These are phyloP conservation scores for Ciconia boyciana DNA, from an alignment of 2,113 vertebrate genomes.

Conservation along the genomic window DNA sequence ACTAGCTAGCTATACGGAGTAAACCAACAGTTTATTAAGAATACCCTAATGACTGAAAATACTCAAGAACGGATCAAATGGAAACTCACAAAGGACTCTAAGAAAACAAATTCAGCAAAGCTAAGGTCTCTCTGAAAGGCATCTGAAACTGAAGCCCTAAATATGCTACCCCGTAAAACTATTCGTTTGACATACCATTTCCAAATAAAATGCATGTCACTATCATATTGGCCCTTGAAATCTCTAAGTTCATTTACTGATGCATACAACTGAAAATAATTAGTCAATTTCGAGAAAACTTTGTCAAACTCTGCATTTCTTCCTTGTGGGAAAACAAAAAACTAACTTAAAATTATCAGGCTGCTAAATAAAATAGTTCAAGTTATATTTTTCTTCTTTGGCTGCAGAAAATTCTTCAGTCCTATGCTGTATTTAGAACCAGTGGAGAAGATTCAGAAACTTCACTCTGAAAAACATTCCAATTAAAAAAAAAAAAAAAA, in stretches of 20 bases:
- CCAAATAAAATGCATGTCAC: neutral
- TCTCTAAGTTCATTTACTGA: neutral
- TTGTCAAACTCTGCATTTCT: neutral
- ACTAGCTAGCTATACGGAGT: neutral
- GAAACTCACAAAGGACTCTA: neutral
- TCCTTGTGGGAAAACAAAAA: neutral
- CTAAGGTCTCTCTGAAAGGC: neutral
- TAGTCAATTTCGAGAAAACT: neutral
- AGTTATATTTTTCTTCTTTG: neutral
- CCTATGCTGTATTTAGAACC: neutral
- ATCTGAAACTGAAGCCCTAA: neutral
- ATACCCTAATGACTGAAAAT: neutral
- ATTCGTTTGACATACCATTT: neutral
- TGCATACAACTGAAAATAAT: neutral
- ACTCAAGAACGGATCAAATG: neutral
- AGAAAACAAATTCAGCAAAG: neutral
- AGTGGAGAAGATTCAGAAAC: neutral
- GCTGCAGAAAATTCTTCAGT: neutral
- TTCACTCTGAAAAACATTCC: neutral
- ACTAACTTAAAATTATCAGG: neutral
- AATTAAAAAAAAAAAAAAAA: too few relatives aligned
- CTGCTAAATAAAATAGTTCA: neutral
- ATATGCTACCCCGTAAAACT: neutral
- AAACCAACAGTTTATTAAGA: neutral
- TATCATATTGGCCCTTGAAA: neutral